Percentiles rank a stretch among this genome's conserved stretches.
phyloP scores from a whole-genome alignment of 2,888 invertebrate genomes.

The Alcis repandata region DNA sequence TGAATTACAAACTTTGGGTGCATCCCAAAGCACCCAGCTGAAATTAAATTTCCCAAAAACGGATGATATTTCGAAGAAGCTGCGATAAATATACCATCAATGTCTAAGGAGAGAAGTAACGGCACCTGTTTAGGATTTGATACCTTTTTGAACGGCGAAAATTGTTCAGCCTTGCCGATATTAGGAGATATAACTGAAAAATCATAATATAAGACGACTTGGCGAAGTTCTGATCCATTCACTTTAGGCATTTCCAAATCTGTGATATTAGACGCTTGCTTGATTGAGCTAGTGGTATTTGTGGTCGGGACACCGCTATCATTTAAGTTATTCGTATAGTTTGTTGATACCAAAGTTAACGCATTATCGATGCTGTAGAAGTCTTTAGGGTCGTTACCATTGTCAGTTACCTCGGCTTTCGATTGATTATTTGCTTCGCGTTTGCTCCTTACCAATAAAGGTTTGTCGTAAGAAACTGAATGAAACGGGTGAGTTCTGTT shows the following conservation, averaged over 20 bases:
- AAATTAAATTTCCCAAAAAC: conserved; percentile 66
- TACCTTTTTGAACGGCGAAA: conserved; percentile 1
- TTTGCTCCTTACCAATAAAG: conserved; percentile 57
- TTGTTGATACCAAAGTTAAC: not conserved
- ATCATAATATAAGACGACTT: conserved; percentile 66
- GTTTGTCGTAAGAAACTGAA: conserved; percentile 42
- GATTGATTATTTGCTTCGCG: conserved; percentile 51
- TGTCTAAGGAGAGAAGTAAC: conserved; percentile 62
- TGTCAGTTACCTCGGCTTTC: conserved; percentile 21
- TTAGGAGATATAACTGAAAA: conserved; percentile 55
- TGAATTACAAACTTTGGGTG: conserved; percentile 68
- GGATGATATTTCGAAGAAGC: conserved; percentile 68
- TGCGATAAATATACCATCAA: conserved; percentile 73
- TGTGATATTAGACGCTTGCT: conserved; percentile 7
- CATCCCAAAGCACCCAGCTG: conserved; percentile 61
- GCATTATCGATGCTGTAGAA: conserved; percentile 18
- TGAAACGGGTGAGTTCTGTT: conserved; percentile 54
- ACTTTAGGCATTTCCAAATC: conserved; percentile 3
- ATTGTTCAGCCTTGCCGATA: conserved; percentile 41
- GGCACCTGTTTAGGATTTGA: conserved; percentile 37
- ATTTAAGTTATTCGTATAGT: conserved; percentile 8
- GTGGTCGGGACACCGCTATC: conserved; percentile 1
- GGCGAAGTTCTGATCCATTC: conserved; percentile 52
- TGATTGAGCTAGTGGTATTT: not conserved
- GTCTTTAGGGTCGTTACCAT: conserved; percentile 18